Evolutionary conservation across 2,113 vertebrate genomes (phyloP), one percentile per base, ranked within the genome.

Genomic region (Etheostoma spectabile): DNA sequence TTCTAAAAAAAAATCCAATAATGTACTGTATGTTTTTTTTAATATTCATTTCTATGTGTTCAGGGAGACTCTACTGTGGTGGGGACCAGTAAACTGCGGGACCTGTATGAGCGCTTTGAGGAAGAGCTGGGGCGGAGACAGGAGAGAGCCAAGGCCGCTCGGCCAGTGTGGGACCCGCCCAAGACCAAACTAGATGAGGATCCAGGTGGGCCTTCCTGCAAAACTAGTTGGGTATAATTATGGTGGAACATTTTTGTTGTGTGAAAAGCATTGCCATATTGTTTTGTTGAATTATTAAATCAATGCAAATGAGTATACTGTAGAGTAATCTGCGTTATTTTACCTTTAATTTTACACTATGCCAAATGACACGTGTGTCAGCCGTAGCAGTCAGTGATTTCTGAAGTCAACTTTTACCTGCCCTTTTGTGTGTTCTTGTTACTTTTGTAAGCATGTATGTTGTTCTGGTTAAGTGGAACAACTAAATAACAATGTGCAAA

Each of bases 61-160:
- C 80, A 99, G 98, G 98, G 98, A 0, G 98, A 99, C 89, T 99
- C 98, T 14, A 99, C 98, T 0, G 97, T 99, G 0, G 98, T 99
- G 68, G 98, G 98, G 45, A 99, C 98, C 63, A 99, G 98, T 84
- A 97, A 97, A 49, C 95, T 99, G 38, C 92, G 97, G 19, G 95
- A 96, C 75, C 94, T 99, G 30, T 98, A 98, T n/a, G 96, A 97
- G 78, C 97, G 95, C 48, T 99, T 99, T 62, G 97, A 98, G 0
- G 97, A 99, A 7, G 98, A 99, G 71, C 88, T 99, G 82, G 97
- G 94, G 27, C 95, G 83, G 82, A 94, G 98, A 22, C 98, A 99
- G 88, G 96, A 96, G 24, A 94, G 96, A 38, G 97, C 98, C 69
- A 98, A 98, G 93, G 96, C 94, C 0, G 93, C 95, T 22, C 90